Evolutionary conservation across 2,888 invertebrate genomes (phyloP), one percentile per base, ranked within the genome.

Genomic region (Rhimphoctona megacephalus): DNA sequence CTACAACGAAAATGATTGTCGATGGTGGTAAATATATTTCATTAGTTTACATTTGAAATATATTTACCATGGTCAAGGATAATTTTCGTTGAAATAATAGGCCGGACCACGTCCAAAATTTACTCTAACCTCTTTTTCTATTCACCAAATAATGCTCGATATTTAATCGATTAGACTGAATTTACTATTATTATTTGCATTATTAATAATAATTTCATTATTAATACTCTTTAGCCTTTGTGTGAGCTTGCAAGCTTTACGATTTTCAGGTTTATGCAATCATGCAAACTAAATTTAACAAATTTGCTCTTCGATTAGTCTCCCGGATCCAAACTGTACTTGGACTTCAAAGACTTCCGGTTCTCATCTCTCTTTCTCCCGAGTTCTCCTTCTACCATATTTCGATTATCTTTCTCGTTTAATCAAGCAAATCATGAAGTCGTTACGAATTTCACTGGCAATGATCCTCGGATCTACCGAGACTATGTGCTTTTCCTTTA

Each of bases 391-490:
- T 61, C 8, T 30, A 25, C 25, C 36, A 22, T 80, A 74, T 39
- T 46, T 39, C 54, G 46, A 83, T 86, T 87, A 89, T 87, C 81
- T 88, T 88, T 88, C 85, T 88, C 89, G 90, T 89, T 92, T 91
- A 92, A 92, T 92, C 92, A 91, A 92, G 91, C 92, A 91, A 92
- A 92, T 92, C 93, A 92, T 92, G 90, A 92, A 92, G 91, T 92
- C 92, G 92, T 92, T 92, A 90, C 92, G 90, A 90, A 89, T 90
- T 91, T 89, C 88, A 82, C 89, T 83, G 80, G 88, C 83, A 70
- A 67, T 39, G 72, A 74, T 46, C 8, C 46, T 74, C 70, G 70
- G 64, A 73, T 78, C 66, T 72, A 43, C 52, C 25, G 9, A 57
- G 74, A 85, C 25, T 74, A 25, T 46, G n/a, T 64, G 77, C 77